Evolutionary conservation across 2,888 invertebrate genomes (phyloP), one percentile per base, ranked within the genome.

Genomic region (Odontomyia ornata): DNA sequence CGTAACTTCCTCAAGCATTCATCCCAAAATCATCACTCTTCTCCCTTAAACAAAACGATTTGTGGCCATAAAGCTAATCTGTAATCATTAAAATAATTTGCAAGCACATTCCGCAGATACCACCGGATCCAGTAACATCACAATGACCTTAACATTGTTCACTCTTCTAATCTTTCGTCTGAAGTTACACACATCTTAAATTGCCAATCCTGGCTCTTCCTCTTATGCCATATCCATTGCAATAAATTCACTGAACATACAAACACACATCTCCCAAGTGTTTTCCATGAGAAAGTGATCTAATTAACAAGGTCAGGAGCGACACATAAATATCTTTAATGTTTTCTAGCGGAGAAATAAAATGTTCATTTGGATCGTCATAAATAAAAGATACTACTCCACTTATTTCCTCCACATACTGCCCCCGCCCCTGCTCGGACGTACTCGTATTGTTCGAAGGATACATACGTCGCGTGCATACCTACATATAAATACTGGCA

Each of bases 211-310:
- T 65, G 52, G n/a, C 36, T 65, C 65, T 65, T 65, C 36, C 65
- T 65, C 65, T 36, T 65, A 21, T 65, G 65, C 65, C 7, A 64
- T 65, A 36, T 65, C 4, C 25, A 9, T 11, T 65, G 36, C 65
- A 36, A 65, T 65, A 27, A 65, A 65, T 36, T 28, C 30, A 65
- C 18, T 27, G 5, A 36, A 43, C 65, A 65, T 21, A 64, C 7
- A 28, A 23, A 64, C 43, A 13, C 30, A 25, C 69, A 47, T 47
- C 21, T 25, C 25, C 28, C 69, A 69, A 46, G 69, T 30, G 30
- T 69, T 69, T 30, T 60, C 73, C 73, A 57, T 73, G 73, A 73
- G 73, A 73, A 73, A 73, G 73, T 73, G 60, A 73, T 73, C 57
- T 73, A 73, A 73, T 73, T 73, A 73, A 60, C 73, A 73, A 73